These are phyloP conservation scores for Gymnothorax reevesii DNA, from an alignment of 2,797 vertebrate genomes.

Conservation along the genomic window DNA sequence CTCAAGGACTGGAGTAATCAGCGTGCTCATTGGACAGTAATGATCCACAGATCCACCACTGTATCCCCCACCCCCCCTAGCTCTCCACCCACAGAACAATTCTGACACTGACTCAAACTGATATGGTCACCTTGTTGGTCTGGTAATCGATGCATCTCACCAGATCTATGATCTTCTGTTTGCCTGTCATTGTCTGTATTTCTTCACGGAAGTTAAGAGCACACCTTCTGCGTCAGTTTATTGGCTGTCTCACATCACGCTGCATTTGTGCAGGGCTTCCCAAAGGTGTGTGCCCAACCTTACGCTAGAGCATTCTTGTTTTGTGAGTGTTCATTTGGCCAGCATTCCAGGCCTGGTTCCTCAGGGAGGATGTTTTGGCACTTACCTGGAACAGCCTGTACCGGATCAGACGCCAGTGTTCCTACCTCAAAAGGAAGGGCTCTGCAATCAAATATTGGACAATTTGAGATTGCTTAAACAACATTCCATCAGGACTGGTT, in stretches of 20 bases:
- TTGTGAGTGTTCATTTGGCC: background rate
- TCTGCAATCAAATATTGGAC: background rate
- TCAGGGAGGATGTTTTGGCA: background rate
- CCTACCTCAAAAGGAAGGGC: background rate
- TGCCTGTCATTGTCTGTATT: background rate
- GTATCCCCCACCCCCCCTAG: no score
- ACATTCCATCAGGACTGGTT: background rate
- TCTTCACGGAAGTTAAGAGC: background rate
- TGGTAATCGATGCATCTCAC: background rate
- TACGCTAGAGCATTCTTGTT: background rate
- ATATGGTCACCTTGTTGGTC: background rate
- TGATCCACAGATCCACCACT: background rate
- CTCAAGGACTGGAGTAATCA: background rate
- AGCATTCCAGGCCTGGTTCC: no score
- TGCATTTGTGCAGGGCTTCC: background rate
- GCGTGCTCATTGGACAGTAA: background rate
- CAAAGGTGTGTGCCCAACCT: background rate
- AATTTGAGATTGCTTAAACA: background rate
- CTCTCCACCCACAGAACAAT: background rate
- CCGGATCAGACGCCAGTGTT: background rate
- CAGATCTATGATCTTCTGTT: background rate
- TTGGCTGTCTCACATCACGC: background rate
- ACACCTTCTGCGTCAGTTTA: background rate
- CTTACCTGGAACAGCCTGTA: slow-evolving; percentile 14
- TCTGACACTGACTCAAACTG: background rate